phyloP scores from a whole-genome alignment of 2,113 vertebrate species.

The Heliornis fulica region DNA sequence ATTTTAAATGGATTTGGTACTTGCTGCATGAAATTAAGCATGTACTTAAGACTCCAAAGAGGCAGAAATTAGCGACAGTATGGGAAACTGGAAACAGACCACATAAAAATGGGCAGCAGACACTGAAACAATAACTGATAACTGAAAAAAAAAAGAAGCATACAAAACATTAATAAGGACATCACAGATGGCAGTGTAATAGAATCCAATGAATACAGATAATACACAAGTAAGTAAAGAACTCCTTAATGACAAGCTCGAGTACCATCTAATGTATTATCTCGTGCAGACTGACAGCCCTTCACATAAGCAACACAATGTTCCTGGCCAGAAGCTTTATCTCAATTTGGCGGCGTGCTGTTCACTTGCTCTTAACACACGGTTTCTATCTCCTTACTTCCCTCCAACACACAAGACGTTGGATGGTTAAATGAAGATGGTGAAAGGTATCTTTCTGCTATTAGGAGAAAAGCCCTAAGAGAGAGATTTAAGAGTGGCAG shows the following conservation, averaged over 20 bases:
- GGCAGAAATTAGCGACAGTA: neutral
- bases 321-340: neutral
- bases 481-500: fast-evolving
- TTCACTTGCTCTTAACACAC: neutral
- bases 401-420: neutral
- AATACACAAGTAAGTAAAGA: neutral
- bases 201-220: neutral
- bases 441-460: neutral
- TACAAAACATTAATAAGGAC: neutral
- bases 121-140: neutral
- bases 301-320: neutral
- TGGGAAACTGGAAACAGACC: fast-evolving
- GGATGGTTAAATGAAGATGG: neutral
- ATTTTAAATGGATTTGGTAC: neutral
- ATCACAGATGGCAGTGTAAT: neutral
- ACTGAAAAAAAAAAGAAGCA: neutral
- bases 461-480: neutral
- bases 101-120: neutral
- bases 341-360: neutral
- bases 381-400: neutral
- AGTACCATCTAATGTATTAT: neutral
- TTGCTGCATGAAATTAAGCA: neutral
- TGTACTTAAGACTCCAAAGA: neutral
- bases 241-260: neutral
- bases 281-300: neutral